Evolutionary conservation across 2,888 invertebrate genomes (phyloP).

Genomic region (Acleris holmiana): DNA sequence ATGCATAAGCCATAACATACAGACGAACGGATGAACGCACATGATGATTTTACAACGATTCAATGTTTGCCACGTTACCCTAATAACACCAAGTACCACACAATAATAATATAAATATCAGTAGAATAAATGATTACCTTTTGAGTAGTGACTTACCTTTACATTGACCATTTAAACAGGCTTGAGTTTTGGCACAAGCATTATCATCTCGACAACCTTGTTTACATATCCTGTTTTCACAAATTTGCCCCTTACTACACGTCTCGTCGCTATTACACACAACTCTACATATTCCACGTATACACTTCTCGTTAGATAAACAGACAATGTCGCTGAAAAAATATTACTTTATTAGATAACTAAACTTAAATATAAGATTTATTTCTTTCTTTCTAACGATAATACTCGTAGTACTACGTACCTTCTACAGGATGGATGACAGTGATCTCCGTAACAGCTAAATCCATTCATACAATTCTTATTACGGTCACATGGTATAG

Average conservation of each 20-base stretch:
- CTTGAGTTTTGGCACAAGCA: conserved; percentile 89
- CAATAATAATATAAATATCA: too few species aligned
- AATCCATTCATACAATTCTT: conserved; percentile 89
- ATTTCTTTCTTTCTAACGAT: neutral
- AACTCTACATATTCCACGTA: conserved; percentile 91
- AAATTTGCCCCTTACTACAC: conserved; percentile 92
- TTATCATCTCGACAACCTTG: conserved; percentile 94
- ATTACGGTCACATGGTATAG: conserved; percentile 86
- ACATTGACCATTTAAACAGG: conserved; percentile 93
- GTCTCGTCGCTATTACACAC: conserved; percentile 94
- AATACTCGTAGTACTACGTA: conserved; percentile 53
- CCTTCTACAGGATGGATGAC: conserved; percentile 91
- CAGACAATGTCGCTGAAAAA: conserved; percentile 90
- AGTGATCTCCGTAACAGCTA: conserved; percentile 90
- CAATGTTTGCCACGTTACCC: too few species aligned
- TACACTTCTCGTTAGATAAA: conserved; percentile 93
- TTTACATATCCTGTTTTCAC: conserved; percentile 93
- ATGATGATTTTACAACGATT: too few species aligned
- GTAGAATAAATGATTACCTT: too few species aligned
- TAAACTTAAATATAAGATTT: too few species aligned
- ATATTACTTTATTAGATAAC: neutral
- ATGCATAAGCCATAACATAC: too few species aligned
- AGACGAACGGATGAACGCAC: too few species aligned
- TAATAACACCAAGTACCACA: too few species aligned
- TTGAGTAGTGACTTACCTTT: conserved; percentile 79